These are phyloP conservation scores for Leptodactylus fallax DNA, from an alignment of 2,797 vertebrate species.

Conservation along the genomic window DNA sequence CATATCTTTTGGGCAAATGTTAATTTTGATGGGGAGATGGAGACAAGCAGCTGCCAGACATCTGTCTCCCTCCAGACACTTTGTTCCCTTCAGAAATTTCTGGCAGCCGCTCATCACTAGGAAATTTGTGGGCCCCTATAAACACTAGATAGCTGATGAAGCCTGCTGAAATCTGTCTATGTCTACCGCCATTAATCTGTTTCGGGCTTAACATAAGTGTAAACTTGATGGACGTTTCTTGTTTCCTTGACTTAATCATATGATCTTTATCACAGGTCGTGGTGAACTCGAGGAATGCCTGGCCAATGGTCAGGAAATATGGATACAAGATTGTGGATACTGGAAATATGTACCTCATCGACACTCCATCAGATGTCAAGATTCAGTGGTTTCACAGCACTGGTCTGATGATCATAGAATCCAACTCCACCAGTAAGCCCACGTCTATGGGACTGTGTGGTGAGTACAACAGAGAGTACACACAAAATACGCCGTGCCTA, in stretches of 20 bases:
- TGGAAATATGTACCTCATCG: slow-evolving; percentile 92
- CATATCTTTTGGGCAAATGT: too few relatives aligned
- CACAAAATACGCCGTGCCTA: too few relatives aligned
- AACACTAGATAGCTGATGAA: neutral
- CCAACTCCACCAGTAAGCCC: slow-evolving; percentile 77
- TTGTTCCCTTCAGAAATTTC: too few relatives aligned
- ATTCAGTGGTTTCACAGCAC: slow-evolving; percentile 96
- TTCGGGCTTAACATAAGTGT: neutral
- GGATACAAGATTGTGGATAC: slow-evolving; percentile 94
- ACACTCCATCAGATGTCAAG: slow-evolving; percentile 85
- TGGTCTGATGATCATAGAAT: slow-evolving; percentile 92
- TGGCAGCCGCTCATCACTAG: too few relatives aligned
- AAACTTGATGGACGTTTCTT: neutral
- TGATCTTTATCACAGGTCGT: slow-evolving; percentile 78
- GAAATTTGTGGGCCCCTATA: too few relatives aligned
- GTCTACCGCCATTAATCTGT: neutral
- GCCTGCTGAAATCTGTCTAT: neutral
- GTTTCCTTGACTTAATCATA: neutral
- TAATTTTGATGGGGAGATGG: too few relatives aligned
- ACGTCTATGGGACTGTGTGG: slow-evolving; percentile 88
- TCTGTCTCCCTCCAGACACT: too few relatives aligned
- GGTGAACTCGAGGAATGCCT: slow-evolving; percentile 86
- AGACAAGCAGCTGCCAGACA: too few relatives aligned
- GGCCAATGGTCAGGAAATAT: slow-evolving; percentile 88
- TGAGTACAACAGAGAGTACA: slow-evolving; percentile 69